Evolutionary conservation across 2,113 vertebrate genomes (phyloP), one percentile per base, ranked within the genome.

Genomic region (Nesoenas mayeri): DNA sequence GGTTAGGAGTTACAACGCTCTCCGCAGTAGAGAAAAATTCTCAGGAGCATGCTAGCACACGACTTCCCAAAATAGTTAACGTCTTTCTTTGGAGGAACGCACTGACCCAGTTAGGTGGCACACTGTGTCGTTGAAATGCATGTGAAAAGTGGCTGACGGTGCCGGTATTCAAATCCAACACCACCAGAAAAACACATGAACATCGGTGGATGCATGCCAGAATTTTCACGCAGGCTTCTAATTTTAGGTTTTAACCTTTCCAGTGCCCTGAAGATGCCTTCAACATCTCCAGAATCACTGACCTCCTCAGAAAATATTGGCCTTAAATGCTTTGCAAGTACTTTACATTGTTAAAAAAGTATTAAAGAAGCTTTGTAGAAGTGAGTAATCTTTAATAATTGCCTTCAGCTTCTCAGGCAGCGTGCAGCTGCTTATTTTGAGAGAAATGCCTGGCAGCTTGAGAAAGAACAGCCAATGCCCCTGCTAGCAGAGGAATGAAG

Each of bases 381-480:
- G 75, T 96, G 95, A 97, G 93, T 96, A 94, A 95, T 40, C 50
- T 88, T 88, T 97, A 96, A 96, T 96, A 85, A 94, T 69, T 58
- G 57, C 77, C 77, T 96, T 93, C 73, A 69, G 66, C 75, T 83
- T 90, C 88, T 88, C 53, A n/a, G 72, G 65, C 69, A 86, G 83
- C 0, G 0, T 66, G 53, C 60, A 96, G 88, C 79, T 89, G 91
- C 92, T 96, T 91, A 91, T 93, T 96, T 95, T 79, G 89, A 88
- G 67, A 91, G 79, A 95, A 88, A 70, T 83, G 94, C 71, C 67
- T 20, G 16, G 67, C 3, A 1, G 85, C 90, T 66, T 70, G 79
- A 78, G 87, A 82, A 69, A 53, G 64, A 92, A 29, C 94, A 92
- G 75, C 78, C 94, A 85, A 91, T 93, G 36, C 47, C 36, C 69